Base-by-base conservation (phyloP, 2,797 vertebrate species). In the Arctocebus calabarensis region DNA sequence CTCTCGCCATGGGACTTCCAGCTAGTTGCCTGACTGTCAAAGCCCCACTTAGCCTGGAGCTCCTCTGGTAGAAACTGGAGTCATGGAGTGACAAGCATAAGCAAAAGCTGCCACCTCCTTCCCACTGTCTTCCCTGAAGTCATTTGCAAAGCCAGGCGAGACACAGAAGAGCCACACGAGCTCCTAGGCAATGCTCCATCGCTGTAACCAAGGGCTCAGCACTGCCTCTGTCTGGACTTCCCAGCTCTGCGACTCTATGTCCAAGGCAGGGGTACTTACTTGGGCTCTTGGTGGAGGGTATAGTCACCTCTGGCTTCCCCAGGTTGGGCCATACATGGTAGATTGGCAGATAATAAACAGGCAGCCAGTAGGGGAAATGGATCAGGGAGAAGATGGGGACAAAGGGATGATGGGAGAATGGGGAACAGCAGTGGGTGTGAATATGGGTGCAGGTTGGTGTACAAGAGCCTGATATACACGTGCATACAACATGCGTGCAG, bases 1-100 rank as follows among this genome's bases (percentile, higher is more conserved):
- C 55, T 73, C 84, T 62, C 64, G 3, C 61, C 0, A 1, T 9
- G 73, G 55, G 48, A 12, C n/a, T 74, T 23, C 23, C 62, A 74
- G 32, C 23, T 37, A 37, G 48, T 6, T 52, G 25, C 74, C 82
- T 83, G 43, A 48, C 29, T 23, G 10, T 37, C 14, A 0, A 20
- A n/a, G 55, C 16, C 11, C 43, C 70, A 17, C 27, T 25, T n/a
- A 9, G 19, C 62, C 43, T 3, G 5, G 78, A 87, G 62, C 19
- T 74, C 62, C 48, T 82, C 7, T 10, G 10, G 37, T 10, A n/a
- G 78, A 70, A 89, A 92, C 77, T 55, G 71, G 11, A 78, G 32
- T 0, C 0, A 2, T 27, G 45, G 59, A 0, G 0, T 70, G 10
- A 5, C 2, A n/a, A 0, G 12, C 74, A 62, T 62, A 2, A 2